phyloP scores from a whole-genome alignment of 2,888 invertebrate species.

The Tupiocoris notatus region DNA sequence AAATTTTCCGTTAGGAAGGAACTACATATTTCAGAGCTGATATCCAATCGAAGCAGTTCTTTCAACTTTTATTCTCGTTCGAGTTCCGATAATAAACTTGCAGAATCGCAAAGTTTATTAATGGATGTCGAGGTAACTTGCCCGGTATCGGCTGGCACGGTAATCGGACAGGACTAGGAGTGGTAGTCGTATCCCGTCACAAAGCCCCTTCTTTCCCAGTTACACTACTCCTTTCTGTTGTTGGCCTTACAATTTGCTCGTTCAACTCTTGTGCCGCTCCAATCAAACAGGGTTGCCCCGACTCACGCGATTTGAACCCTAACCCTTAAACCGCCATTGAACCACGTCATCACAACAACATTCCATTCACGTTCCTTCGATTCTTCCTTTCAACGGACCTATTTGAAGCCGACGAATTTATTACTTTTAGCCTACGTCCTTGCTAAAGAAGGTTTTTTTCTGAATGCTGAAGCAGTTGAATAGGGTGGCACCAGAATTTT shows the following conservation, averaged over 20 bases:
- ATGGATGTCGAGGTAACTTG: neutral
- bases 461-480: no score
- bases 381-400: neutral
- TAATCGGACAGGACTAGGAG: neutral
- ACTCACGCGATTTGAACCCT: neutral
- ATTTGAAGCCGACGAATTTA: neutral
- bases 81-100: neutral
- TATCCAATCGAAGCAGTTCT: neutral
- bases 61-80: neutral
- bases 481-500: no score
- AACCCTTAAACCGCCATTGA: neutral
- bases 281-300: neutral
- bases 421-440: neutral
- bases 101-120: neutral
- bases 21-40: no score
- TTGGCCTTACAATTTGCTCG: neutral
- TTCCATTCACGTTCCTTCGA: neutral
- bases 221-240: neutral
- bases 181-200: neutral
- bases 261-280: neutral
- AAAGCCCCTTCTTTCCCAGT: neutral
- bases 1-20: no score
- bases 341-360: neutral
- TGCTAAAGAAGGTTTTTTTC: no score
- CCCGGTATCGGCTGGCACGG: neutral